Evolutionary conservation across 2,888 invertebrate genomes (phyloP).

Genomic region (Andrena bicolor): DNA sequence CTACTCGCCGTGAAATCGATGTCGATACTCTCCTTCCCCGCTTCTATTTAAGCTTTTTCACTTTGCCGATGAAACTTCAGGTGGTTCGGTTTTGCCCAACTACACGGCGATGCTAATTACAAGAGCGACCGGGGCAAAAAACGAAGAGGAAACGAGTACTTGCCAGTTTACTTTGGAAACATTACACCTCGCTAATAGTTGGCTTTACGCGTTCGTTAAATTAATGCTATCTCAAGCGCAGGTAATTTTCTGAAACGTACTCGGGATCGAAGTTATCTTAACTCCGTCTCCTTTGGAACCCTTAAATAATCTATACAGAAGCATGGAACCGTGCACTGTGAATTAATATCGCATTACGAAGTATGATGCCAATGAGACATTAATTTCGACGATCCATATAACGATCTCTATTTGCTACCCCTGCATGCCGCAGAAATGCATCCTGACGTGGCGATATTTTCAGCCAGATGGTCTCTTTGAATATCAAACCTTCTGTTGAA

Average conservation of each 20-base stretch:
- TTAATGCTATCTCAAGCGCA: slow-evolving; percentile 38
- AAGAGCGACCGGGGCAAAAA: not conserved
- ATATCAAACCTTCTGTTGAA: not conserved
- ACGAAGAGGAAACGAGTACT: slow-evolving; percentile 14
- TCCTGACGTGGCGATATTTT: not conserved
- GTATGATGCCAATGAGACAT: not conserved
- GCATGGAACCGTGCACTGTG: not conserved
- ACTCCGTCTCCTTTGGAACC: too few species aligned
- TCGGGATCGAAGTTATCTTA: too few species aligned
- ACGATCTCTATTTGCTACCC: not conserved
- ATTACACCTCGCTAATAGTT: slow-evolving; percentile 32
- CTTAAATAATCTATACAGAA: slow-evolving; percentile 16
- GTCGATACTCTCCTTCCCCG: slow-evolving; percentile 17
- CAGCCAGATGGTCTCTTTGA: not conserved
- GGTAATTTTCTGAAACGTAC: slow-evolving; percentile 10
- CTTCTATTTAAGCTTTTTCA: slow-evolving; percentile 23
- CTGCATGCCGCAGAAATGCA: too few species aligned
- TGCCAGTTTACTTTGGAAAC: slow-evolving; percentile 29
- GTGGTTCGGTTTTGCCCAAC: slow-evolving; percentile 7
- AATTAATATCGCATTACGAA: slow-evolving; percentile 9
- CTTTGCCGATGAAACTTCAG: slow-evolving; percentile 36
- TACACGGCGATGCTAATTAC: slow-evolving; percentile 44
- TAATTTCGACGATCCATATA: not conserved
- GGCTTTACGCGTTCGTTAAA: slow-evolving; percentile 31
- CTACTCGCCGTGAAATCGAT: slow-evolving; percentile 28